These are phyloP conservation scores for Ammospiza nelsoni DNA, from an alignment of 2,113 vertebrate species.

Conservation along the genomic window DNA sequence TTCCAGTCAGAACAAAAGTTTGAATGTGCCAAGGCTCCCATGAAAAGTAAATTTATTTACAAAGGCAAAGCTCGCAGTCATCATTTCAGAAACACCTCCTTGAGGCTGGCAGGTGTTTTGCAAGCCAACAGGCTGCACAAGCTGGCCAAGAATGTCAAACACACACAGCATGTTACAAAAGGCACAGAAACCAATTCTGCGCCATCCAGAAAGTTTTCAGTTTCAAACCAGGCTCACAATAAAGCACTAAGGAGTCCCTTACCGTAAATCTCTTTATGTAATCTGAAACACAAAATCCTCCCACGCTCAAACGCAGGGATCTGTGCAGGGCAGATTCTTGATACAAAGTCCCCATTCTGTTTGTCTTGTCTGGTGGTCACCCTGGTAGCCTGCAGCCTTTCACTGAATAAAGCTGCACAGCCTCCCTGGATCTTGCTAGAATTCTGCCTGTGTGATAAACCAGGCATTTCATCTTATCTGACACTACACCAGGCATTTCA, in stretches of 20 bases:
- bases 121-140: neutral
- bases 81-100: constrained; percentile 35
- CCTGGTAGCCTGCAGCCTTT: constrained; percentile 12
- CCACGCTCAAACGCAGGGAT: constrained; percentile 71
- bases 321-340: constrained; percentile 63
- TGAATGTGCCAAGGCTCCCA: neutral
- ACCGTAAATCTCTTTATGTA: constrained; percentile 82
- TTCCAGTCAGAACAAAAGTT: neutral
- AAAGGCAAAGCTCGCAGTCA: neutral
- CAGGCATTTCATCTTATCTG: constrained; percentile 80
- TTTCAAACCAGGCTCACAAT: neutral
- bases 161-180: neutral
- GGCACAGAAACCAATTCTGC: neutral
- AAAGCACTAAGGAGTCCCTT: constrained; percentile 52
- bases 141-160: neutral
- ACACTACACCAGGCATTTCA: constrained; percentile 67
- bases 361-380: neutral
- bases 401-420: constrained; percentile 34
- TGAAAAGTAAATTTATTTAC: neutral
- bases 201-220: neutral
- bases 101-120: neutral
- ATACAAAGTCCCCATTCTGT: constrained; percentile 79
- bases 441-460: constrained; percentile 59
- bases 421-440: constrained; percentile 53
- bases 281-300: constrained; percentile 80